phyloP scores from a whole-genome alignment of 2,888 invertebrate genomes.

The Frankliniella intonsa region DNA sequence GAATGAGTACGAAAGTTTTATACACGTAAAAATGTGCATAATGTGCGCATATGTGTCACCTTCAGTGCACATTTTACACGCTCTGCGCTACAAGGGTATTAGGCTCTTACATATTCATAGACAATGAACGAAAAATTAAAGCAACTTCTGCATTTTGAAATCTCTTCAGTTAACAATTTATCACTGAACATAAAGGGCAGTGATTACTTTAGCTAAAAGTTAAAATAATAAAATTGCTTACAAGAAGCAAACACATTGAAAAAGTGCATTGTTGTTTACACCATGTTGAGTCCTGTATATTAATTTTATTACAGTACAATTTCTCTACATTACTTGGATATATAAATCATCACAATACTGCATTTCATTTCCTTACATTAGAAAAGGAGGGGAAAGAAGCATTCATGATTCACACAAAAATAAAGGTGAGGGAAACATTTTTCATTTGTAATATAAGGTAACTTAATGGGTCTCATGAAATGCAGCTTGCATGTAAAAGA shows the following conservation, averaged over 20 bases:
- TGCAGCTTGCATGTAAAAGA: not conserved
- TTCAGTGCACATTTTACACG: too few relatives aligned
- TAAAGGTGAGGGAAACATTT: not conserved
- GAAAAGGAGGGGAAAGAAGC: not conserved
- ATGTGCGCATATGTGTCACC: too few relatives aligned
- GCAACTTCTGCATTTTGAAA: too few relatives aligned
- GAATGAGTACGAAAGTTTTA: too few relatives aligned
- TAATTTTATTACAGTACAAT: not conserved
- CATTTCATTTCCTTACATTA: not conserved
- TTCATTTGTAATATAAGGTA: not conserved
- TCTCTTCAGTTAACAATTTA: not conserved
- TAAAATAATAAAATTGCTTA: not conserved
- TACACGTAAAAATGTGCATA: too few relatives aligned
- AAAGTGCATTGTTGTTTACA: too few relatives aligned
- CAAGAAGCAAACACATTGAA: too few relatives aligned
- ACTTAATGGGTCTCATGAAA: not conserved
- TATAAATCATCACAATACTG: not conserved
- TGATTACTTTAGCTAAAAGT: not conserved
- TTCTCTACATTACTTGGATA: not conserved
- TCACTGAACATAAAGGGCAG: not conserved
- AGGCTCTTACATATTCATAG: too few relatives aligned
- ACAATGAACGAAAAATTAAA: too few relatives aligned
- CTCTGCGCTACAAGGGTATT: too few relatives aligned
- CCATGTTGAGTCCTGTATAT: not conserved
- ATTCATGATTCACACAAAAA: not conserved